A percentile compares a stretch with the other conserved stretches of the same genome.
These are phyloP conservation scores for Tenebrosternarchus preto DNA, from an alignment of 2,113 vertebrate species.

Conservation along the genomic window DNA sequence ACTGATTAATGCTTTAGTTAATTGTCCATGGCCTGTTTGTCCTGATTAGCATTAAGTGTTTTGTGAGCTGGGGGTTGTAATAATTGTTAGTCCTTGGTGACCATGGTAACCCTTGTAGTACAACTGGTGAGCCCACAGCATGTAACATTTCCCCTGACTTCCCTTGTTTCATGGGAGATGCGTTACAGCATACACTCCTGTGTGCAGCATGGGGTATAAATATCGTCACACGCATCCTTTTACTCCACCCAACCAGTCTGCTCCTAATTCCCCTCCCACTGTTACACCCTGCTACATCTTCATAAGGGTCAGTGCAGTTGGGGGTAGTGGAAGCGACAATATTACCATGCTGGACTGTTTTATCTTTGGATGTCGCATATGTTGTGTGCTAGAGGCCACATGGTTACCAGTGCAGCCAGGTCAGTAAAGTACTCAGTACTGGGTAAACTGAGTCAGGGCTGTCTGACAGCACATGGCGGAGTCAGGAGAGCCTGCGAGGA, in stretches of 20 bases:
- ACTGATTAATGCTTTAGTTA: constrained; percentile 2
- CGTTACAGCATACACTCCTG: neutral
- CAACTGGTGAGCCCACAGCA: neutral
- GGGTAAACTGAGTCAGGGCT: too few species aligned
- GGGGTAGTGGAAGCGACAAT: constrained; percentile 67
- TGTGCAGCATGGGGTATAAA: neutral
- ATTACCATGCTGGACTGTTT: too few species aligned
- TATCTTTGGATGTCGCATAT: too few species aligned
- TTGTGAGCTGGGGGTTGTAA: neutral
- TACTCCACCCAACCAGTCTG: neutral
- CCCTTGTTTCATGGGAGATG: too few species aligned
- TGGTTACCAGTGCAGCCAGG: too few species aligned
- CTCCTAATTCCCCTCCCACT: neutral
- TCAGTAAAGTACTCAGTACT: too few species aligned
- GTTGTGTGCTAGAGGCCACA: too few species aligned
- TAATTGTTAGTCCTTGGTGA: neutral
- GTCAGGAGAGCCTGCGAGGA: too few species aligned
- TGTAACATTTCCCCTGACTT: neutral
- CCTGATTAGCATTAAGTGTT: constrained; percentile 5
- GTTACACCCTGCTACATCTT: constrained; percentile 13
- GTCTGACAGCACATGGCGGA: too few species aligned
- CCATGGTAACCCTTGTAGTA: constrained; percentile 6
- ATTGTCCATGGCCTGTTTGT: neutral
- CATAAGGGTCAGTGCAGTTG: constrained; percentile 67
- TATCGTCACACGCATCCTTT: neutral